Evolutionary conservation across 2,888 invertebrate species (phyloP).

Genomic region (Mycogona germanica): DNA sequence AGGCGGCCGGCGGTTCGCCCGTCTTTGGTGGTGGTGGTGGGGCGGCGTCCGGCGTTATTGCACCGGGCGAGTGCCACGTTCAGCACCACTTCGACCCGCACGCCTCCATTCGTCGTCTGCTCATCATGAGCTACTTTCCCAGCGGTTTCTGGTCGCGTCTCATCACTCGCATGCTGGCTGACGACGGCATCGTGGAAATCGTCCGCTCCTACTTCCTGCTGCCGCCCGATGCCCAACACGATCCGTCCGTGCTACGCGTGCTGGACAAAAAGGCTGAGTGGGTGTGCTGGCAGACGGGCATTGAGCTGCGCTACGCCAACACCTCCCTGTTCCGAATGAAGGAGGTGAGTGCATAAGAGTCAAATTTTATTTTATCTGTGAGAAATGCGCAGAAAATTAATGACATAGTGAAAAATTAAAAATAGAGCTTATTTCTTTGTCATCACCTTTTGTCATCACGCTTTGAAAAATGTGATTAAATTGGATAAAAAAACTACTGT

Average conservation of each 20-base stretch:
- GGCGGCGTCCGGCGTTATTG: not conserved
- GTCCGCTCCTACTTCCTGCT: conserved; percentile 57
- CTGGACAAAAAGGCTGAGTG: conserved; percentile 67
- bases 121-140: conserved; percentile 94
- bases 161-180: conserved; percentile 81
- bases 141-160: conserved; percentile 96
- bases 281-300: conserved; percentile 88
- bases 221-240: conserved; percentile 48
- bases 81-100: conserved; percentile 26
- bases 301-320: conserved; percentile 73
- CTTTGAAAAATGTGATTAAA: too few species aligned
- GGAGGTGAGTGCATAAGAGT: too few species aligned
- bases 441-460: too few species aligned
- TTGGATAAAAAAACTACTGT: too few species aligned
- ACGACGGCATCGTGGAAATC: conserved; percentile 67
- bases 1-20: conserved; percentile 16
- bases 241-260: conserved; percentile 41
- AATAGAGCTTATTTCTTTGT: too few species aligned
- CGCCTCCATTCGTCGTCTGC: conserved; percentile 44
- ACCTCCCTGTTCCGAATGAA: conserved; percentile 65
- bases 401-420: too few species aligned
- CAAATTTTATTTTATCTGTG: too few species aligned
- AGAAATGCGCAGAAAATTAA: too few species aligned
- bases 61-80: conserved; percentile 22
- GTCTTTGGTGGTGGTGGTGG: conserved; percentile 13